Percentiles rank a stretch among this genome's conserved stretches.
Evolutionary conservation across 2,888 invertebrate genomes (phyloP).

Genomic region (Drosophila conformis): DNA sequence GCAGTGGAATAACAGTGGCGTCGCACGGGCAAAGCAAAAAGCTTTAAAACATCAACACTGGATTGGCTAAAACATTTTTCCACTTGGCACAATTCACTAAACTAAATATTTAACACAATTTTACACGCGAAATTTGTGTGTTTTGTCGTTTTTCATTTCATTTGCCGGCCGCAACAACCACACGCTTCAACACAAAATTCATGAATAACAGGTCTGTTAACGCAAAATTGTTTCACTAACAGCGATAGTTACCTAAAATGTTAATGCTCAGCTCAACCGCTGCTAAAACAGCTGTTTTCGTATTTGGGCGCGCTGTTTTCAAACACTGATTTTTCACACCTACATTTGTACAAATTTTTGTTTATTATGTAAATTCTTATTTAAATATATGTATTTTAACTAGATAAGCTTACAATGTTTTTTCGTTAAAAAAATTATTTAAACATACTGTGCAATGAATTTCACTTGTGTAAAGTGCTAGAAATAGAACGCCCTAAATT

Average conservation of each 20-base stretch:
- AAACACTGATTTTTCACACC: conserved; percentile 1
- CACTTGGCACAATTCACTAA: conserved; percentile 13
- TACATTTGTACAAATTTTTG: not conserved
- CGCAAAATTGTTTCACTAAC: conserved; percentile 38
- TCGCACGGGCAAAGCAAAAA: conserved; percentile 32
- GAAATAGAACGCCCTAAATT: not conserved
- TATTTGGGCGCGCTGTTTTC: conserved; percentile 27
- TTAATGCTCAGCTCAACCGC: conserved; percentile 20
- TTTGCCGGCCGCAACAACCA: conserved; percentile 64
- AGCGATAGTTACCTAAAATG: conserved; percentile 35
- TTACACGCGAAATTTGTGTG: conserved; percentile 22
- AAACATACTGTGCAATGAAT: not conserved
- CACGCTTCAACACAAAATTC: conserved; percentile 59
- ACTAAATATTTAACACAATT: conserved; percentile 31
- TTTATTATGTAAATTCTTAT: too few relatives aligned
- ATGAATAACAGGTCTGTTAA: conserved; percentile 61
- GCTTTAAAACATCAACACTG: conserved; percentile 8
- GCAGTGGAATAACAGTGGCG: conserved; percentile 49
- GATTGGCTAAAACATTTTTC: conserved; percentile 28
- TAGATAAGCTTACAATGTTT: not conserved
- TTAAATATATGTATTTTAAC: not conserved
- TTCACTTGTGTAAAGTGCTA: conserved; percentile 5
- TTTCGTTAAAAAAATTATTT: not conserved
- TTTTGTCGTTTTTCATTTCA: conserved; percentile 49
- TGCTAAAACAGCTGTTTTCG: conserved; percentile 40